These are phyloP conservation scores for Charaxes varanes DNA, from an alignment of 1,140 invertebrate genomes.

Conservation along the genomic window DNA sequence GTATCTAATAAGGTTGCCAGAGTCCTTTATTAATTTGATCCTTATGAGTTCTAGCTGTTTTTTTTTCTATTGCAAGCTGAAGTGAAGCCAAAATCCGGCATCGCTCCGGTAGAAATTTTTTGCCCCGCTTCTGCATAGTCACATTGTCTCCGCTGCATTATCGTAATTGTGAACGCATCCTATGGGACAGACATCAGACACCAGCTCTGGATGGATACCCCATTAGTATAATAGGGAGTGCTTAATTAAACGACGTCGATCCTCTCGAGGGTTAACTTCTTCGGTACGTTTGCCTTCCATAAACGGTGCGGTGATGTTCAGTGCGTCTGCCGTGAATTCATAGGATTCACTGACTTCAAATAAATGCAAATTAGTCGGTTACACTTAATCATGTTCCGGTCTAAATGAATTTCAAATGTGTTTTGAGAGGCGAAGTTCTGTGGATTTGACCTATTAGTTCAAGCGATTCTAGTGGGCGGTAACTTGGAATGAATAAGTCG, in stretches of 20 bases:
- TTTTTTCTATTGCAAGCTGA: no score
- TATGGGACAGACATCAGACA: conserved; percentile 22
- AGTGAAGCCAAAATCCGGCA: not conserved
- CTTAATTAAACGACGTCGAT: conserved; percentile 27
- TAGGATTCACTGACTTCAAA: conserved; percentile 12
- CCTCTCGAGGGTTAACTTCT: conserved; percentile 17
- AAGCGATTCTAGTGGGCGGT: not conserved
- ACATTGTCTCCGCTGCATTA: conserved; percentile 33
- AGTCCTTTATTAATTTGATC: no score
- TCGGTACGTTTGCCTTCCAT: conserved; percentile 15
- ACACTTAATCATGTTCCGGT: conserved; percentile 11
- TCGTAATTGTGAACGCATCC: conserved; percentile 34
- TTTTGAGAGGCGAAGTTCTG: conserved; percentile 17
- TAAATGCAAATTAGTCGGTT: conserved; percentile 19
- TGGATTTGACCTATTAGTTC: conserved; percentile 9
- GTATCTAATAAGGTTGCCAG: no score
- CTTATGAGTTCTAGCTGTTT: no score
- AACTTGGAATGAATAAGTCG: no score
- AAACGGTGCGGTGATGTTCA: conserved; percentile 8
- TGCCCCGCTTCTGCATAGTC: conserved; percentile 2
- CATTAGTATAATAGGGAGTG: conserved; percentile 26
- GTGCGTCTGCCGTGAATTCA: conserved; percentile 2
- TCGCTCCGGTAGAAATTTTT: conserved; percentile 2
- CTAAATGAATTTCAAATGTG: conserved; percentile 19
- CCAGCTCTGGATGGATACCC: conserved; percentile 17